Evolutionary conservation across 2,797 vertebrate genomes (phyloP), one percentile per base, ranked within the genome.

Genomic region (Melanotaenia nigrans): DNA sequence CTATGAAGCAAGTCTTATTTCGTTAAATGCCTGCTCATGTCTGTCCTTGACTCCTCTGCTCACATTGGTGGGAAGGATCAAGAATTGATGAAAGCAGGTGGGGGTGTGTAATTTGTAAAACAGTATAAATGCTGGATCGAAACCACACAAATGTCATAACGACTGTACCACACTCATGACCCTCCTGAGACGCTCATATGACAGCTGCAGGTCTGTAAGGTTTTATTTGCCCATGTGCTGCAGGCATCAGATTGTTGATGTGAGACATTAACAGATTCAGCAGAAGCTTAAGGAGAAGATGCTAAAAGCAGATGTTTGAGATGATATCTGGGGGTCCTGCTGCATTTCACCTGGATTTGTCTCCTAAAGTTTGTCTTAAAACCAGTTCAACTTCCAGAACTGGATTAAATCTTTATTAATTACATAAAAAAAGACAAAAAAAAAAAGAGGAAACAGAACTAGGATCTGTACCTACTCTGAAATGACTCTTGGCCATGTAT

Each of bases 241-340:
- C 35, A 61, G 53, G 12, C 70, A 13, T 56, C 33, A 14, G 2
- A 0, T 4, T 75, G 1, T 4, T 75, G 53, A 65, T 68, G 63
- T 62, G 57, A 72, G 45, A 28, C 12, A 8, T 54, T 66, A 35
- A 84, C 38, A 65, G 53, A 47, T 75, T 71, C 30, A 65, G 4
- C 74, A 75, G 61, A 73, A 62, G 45, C 8, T n/a, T 45, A n/a
- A 63, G 4, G 24, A n/a, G 4, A 36, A 53, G 66, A 70, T 38
- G 62, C 66, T 70, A 35, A 9, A 14, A 65, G 68, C 65, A 72
- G 80, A 72, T 68, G 68, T 57, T 16, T n/a, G 28, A 58, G 42
- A 58, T 1, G 38, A 63, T 13, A 56, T 66, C 51, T 1, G 35
- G 24, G 35, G 67, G 63, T 68, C 49, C 67, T 1, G 18, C 40